Percentiles rank a stretch among this genome's conserved stretches.
Evolutionary conservation across 2,797 vertebrate species (phyloP).

Genomic region (Babyrousa celebensis): DNA sequence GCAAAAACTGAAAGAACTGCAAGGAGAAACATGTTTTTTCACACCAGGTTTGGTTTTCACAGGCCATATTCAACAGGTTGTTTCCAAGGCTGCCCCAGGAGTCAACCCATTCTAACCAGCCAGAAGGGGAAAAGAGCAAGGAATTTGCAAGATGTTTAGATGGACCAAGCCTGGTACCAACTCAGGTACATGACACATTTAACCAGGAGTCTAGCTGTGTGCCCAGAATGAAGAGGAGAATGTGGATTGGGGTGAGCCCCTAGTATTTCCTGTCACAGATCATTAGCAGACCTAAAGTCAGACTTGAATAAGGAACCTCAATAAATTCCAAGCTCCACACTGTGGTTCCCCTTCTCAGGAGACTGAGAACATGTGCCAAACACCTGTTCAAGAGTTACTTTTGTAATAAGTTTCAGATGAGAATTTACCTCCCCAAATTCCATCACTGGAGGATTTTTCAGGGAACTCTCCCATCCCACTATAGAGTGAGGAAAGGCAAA

Average conservation of each 20-base stretch:
- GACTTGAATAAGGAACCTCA: background rate
- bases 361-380: background rate
- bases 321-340: conserved; percentile 9
- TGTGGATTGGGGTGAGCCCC: background rate
- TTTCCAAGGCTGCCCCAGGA: background rate
- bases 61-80: background rate
- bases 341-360: conserved; percentile 4
- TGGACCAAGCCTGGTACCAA: background rate
- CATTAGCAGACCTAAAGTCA: conserved; percentile 35
- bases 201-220: background rate
- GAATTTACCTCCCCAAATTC: conserved; percentile 47
- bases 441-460: conserved; percentile 5
- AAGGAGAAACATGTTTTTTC: background rate
- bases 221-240: conserved; percentile 37
- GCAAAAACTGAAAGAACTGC: background rate
- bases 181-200: background rate
- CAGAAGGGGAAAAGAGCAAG: background rate
- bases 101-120: background rate
- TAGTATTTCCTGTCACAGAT: background rate
- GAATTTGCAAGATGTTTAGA: background rate
- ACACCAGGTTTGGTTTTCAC: background rate
- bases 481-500: conserved; percentile 1
- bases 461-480: background rate
- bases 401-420: background rate
- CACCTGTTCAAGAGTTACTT: conserved; percentile 1